Evolutionary conservation across 2,797 vertebrate genomes (phyloP).

Genomic region (Pipistrellus pipistrellus): DNA sequence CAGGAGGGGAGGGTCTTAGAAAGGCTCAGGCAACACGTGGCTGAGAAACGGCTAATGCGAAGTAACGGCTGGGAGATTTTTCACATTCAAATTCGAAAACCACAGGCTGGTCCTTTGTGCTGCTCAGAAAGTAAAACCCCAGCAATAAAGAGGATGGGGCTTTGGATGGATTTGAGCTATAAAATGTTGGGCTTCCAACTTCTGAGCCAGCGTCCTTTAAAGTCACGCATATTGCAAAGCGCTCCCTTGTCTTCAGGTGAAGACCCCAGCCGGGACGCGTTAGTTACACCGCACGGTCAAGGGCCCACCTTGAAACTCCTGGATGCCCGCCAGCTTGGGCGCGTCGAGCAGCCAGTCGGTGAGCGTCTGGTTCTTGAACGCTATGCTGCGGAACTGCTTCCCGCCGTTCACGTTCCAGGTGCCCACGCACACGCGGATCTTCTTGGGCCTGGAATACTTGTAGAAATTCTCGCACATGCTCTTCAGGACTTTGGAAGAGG

Average conservation of each 20-base stretch:
- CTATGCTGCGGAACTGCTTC: conserved; percentile 98
- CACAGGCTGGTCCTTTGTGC: not conserved
- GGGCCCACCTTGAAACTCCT: conserved; percentile 95
- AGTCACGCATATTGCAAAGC: not conserved
- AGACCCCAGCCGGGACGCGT: not conserved
- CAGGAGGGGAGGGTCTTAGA: not conserved
- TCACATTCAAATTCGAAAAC: not conserved
- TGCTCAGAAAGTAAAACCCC: conserved; percentile 11
- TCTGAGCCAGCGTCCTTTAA: not conserved
- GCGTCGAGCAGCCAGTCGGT: conserved; percentile 99
- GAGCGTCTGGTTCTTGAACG: conserved; percentile 98
- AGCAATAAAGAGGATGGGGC: not conserved
- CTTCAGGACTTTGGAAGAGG: conserved; percentile 96
- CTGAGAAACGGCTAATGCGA: not conserved
- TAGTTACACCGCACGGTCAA: not conserved
- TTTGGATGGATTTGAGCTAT: not conserved
- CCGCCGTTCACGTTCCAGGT: conserved; percentile 99
- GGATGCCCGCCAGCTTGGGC: conserved; percentile 94
- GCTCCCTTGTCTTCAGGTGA: not conserved
- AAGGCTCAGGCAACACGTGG: not conserved
- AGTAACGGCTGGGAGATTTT: not conserved
- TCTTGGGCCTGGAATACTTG: conserved; percentile 95
- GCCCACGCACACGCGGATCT: conserved; percentile 95
- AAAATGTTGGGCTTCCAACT: not conserved
- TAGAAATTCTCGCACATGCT: conserved; percentile 98